Evolutionary conservation across 2,113 vertebrate species (phyloP), one percentile per base, ranked within the genome.

Genomic region (Vulpes lagopus): DNA sequence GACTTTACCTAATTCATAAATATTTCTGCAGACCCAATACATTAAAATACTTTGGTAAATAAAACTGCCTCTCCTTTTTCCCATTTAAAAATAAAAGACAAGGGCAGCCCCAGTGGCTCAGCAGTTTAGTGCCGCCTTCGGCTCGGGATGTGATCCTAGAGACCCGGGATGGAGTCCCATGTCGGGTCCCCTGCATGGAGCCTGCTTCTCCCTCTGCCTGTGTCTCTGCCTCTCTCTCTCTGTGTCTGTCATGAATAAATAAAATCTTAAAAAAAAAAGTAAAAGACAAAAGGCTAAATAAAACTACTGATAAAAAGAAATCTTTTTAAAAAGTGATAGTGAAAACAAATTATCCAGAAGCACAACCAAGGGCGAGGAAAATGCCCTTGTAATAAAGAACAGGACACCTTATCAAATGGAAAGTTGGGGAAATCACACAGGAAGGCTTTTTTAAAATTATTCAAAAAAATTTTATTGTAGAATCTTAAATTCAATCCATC

Each of bases 1-100:
- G 0, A 88, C 51, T 91, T 59, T 38, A 65, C 35, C 82, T 69
- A 78, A 95, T 57, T 65, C 32, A 83, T 60, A 84, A 84, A 60
- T 84, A 88, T 69, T 91, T 89, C 55, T 91, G 27, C 49, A 32
- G n/a, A 82, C 14, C 2, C 25, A 69, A 32, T n/a, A 27, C n/a
- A 27, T 87, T 8, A 35, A 89, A 65, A 78, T 38, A 88, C 53
- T 60, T 65, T 67, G 57, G 19, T 53, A 90, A 91, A 79, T n/a
- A 25, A 19, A n/a, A n/a, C 60, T 59, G 15, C 22, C 15, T 76
- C 43, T 93, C 9, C 19, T 94, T 59, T 60, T 84, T 86, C 20
- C n/a, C 49, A 80, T 65, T 74, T 84, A 60, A 83, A 95, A 91
- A 27, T 23, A 88, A 92, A 74, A 87, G 20, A 57, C 19, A 92